phyloP scores from a whole-genome alignment of 2,888 invertebrate species.

The Troides oblongomaculatus region DNA sequence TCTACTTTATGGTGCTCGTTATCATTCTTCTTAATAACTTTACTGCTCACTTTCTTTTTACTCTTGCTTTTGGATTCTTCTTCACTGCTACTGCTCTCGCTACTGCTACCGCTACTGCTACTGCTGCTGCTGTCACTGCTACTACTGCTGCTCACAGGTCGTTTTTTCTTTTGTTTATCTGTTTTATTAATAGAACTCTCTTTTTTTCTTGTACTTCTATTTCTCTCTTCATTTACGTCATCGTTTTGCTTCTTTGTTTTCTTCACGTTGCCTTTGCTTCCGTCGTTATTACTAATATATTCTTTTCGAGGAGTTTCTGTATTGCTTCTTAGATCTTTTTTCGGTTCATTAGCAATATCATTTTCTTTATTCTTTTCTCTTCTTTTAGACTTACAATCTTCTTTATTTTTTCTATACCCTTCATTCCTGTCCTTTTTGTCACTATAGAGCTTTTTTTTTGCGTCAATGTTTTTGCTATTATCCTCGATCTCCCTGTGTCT shows the following conservation, averaged over 20 bases:
- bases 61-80: constrained; percentile 20
- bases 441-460: constrained; percentile 10
- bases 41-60: constrained; percentile 4
- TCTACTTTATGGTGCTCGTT: constrained; percentile 1
- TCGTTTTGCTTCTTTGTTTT: not conserved
- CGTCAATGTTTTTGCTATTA: not conserved
- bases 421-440: constrained; percentile 9
- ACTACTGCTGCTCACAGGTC: constrained; percentile 15
- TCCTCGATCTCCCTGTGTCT: constrained; percentile 24
- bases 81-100: constrained; percentile 30
- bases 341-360: constrained; percentile 30
- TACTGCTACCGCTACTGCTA: constrained; percentile 26
- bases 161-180: constrained; percentile 27
- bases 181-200: constrained; percentile 25
- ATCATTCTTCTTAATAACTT: not conserved
- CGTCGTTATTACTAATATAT: not conserved
- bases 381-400: constrained; percentile 8
- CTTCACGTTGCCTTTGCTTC: not conserved
- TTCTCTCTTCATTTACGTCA: constrained; percentile 6
- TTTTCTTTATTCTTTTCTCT: constrained; percentile 16
- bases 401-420: constrained; percentile 9
- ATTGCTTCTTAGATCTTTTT: constrained; percentile 21
- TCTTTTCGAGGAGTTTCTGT: constrained; percentile 26
- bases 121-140: constrained; percentile 14
- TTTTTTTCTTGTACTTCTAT: constrained; percentile 32